A percentile compares a stretch with the other conserved stretches of the same genome.
phyloP scores from a whole-genome alignment of 2,797 vertebrate species.

The Enoplosus armatus region DNA sequence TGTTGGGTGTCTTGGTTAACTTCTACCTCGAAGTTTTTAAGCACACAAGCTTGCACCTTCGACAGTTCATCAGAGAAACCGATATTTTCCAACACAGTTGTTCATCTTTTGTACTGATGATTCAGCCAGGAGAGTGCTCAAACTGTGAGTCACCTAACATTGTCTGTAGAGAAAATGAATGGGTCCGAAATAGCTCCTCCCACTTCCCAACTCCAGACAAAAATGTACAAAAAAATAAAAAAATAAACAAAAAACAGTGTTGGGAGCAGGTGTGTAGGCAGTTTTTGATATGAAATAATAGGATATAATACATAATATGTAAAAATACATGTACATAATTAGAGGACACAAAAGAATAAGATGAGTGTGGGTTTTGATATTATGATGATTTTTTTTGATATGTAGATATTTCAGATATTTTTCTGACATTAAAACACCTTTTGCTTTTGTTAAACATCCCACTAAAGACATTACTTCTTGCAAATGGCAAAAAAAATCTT shows the following conservation, averaged over 20 bases:
- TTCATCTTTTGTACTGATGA: background rate
- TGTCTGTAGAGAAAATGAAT: background rate
- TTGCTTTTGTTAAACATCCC: background rate
- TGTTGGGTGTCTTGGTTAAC: background rate
- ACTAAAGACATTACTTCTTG: background rate
- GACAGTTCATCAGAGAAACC: background rate
- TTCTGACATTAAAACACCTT: background rate
- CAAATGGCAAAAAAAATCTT: constrained; percentile 11
- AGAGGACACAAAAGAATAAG: background rate
- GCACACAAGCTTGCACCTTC: background rate
- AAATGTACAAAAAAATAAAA: background rate
- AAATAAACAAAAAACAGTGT: background rate
- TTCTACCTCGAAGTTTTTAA: background rate
- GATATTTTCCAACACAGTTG: background rate
- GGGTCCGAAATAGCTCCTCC: background rate
- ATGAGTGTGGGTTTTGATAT: background rate
- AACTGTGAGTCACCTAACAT: constrained; percentile 22
- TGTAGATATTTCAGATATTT: no score
- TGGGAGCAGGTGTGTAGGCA: background rate
- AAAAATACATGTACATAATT: background rate
- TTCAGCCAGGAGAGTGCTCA: constrained; percentile 12
- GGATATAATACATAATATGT: background rate
- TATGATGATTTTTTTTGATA: no score
- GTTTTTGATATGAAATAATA: background rate
- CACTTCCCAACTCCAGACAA: background rate